Conservation (phyloP, 2,113 vertebrate species). For the Xenotilapia flavipinnis region DNA sequence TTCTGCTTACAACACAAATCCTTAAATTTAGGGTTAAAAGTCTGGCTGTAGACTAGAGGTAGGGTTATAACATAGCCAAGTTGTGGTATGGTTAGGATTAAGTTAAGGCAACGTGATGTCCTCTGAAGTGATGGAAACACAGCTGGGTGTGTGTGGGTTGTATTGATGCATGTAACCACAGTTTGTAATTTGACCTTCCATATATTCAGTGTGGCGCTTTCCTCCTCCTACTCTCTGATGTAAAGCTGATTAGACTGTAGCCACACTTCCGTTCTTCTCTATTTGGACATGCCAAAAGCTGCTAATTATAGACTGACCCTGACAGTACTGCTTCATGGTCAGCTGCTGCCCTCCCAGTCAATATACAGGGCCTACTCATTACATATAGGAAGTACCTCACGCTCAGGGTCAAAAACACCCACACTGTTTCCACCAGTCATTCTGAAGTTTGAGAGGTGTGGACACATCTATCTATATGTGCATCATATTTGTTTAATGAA, state of each 20-base stretch:
- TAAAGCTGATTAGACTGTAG: slow-evolving; percentile 27
- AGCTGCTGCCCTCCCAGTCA: slow-evolving; percentile 23
- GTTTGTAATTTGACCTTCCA: not conserved
- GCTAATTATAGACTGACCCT: slow-evolving; percentile 53
- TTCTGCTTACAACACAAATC: not conserved
- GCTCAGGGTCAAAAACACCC: slow-evolving; percentile 19
- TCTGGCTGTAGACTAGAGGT: not conserved
- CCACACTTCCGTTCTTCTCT: slow-evolving; percentile 9
- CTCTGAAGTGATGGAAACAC: not conserved
- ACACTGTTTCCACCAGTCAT: not conserved
- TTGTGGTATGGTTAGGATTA: not conserved
- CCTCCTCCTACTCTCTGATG: slow-evolving; percentile 8
- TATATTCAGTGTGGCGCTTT: not conserved
- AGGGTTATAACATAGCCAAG: not conserved
- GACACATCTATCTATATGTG: not conserved
- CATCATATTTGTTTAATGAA: not conserved
- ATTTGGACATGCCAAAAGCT: slow-evolving; percentile 24
- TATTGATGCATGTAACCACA: not conserved
- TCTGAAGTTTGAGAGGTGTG: not conserved
- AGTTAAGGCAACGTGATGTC: not conserved
- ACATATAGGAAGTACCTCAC: slow-evolving; percentile 3
- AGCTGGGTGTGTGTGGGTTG: not conserved
- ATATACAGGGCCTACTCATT: slow-evolving; percentile 14
- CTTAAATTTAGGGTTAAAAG: not conserved
- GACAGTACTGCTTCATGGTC: slow-evolving; percentile 9